These are phyloP conservation scores for Enteromius treurensis DNA, from an alignment of 2,797 vertebrate genomes.

Conservation along the genomic window DNA sequence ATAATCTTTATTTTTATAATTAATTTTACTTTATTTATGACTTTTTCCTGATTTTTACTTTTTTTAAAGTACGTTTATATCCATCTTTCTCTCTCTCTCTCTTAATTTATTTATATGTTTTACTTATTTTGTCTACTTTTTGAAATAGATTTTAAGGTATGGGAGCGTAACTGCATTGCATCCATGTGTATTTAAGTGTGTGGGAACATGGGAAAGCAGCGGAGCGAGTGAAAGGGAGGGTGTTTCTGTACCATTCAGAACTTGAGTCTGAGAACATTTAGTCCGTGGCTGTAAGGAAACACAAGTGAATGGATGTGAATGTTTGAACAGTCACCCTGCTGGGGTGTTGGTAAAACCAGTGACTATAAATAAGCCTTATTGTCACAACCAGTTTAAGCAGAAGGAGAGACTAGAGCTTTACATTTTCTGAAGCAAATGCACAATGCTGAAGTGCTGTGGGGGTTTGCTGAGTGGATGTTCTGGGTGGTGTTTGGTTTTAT, in stretches of 20 bases:
- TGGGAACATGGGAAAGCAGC: constrained; percentile 24
- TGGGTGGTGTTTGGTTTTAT: constrained; percentile 6
- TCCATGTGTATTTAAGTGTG: constrained; percentile 4
- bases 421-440: constrained; percentile 1
- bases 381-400: constrained; percentile 11
- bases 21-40: background rate
- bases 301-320: constrained; percentile 30
- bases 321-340: constrained; percentile 39
- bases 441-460: background rate
- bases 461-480: background rate
- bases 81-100: background rate
- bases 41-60: background rate
- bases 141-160: background rate
- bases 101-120: background rate
- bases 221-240: background rate
- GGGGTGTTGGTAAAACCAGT: constrained; percentile 35
- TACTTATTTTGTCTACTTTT: background rate
- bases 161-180: background rate
- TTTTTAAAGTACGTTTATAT: background rate
- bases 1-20: background rate
- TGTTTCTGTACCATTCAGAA: constrained; percentile 30
- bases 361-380: constrained; percentile 38
- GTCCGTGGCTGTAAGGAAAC: constrained; percentile 31
- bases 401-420: constrained; percentile 27
- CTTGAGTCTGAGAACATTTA: constrained; percentile 10